A percentile compares a stretch with the other conserved stretches of the same genome.
Conservation (phyloP, 1,140 invertebrate genomes). For the Ceratitis capitata region DNA sequence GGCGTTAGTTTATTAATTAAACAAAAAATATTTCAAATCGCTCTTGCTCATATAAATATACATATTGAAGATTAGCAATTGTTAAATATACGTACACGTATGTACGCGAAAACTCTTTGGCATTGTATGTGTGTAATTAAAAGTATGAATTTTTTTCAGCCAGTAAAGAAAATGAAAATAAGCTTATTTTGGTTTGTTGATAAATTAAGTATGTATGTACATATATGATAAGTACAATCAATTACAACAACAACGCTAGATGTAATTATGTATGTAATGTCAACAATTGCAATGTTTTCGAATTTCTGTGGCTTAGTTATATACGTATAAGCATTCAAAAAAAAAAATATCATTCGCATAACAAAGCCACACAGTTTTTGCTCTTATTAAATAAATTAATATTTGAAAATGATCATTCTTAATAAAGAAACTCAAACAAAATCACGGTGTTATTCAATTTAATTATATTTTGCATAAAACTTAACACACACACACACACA, state of each 20-base stretch:
- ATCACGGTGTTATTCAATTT: too few species aligned
- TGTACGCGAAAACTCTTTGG: not conserved
- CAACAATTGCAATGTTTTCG: not conserved
- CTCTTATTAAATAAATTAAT: constrained; percentile 25
- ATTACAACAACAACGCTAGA: not conserved
- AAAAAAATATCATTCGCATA: not conserved
- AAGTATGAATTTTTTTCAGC: not conserved
- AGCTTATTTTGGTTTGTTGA: not conserved
- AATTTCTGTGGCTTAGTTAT: not conserved
- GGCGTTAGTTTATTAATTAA: not conserved
- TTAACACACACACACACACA: too few species aligned
- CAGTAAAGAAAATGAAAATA: not conserved
- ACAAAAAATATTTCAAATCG: not conserved
- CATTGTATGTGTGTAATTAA: not conserved
- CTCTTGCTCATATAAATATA: not conserved
- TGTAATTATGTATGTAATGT: not conserved
- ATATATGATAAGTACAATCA: not conserved
- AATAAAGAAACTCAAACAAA: too few species aligned
- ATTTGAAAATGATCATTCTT: too few species aligned
- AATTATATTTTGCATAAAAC: too few species aligned
- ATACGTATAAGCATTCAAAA: not conserved
- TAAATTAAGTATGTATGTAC: not conserved
- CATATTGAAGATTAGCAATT: not conserved
- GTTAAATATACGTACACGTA: not conserved
- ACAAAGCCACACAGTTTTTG: not conserved